phyloP scores from a whole-genome alignment of 2,888 invertebrate genomes.

The Onchidella celtica region DNA sequence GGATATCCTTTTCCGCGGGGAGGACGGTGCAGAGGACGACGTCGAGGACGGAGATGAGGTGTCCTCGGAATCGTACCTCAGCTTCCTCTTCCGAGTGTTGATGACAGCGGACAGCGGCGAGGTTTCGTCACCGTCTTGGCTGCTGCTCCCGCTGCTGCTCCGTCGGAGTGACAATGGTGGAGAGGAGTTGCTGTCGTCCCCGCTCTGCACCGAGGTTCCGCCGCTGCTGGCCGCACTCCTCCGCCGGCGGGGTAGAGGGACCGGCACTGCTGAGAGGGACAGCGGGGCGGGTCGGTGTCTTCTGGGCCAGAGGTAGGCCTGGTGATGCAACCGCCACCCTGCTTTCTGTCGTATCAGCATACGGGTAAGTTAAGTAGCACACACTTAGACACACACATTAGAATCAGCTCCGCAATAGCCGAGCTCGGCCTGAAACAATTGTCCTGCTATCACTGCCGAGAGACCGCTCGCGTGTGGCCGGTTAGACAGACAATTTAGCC shows the following conservation, averaged over 20 bases:
- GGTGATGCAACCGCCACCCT: constrained; percentile 45
- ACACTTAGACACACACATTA: background rate
- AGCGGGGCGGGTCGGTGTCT: constrained; percentile 2
- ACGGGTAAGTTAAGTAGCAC: background rate
- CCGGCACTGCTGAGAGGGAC: background rate
- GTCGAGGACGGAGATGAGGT: constrained; percentile 3
- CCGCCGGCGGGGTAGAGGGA: constrained; percentile 22
- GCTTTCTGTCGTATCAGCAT: constrained; percentile 47
- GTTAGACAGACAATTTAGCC: no score
- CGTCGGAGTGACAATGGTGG: background rate
- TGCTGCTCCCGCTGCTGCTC: constrained; percentile 20
- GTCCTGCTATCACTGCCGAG: no score
- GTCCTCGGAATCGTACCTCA: background rate
- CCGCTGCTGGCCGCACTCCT: constrained; percentile 14
- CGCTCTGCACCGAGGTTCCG: constrained; percentile 2
- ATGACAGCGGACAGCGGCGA: background rate
- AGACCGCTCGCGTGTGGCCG: no score
- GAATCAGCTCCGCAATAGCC: no score
- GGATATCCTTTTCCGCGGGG: constrained; percentile 6
- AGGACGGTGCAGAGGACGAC: background rate
- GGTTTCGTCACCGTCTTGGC: background rate
- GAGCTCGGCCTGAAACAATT: no score
- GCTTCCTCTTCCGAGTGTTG: background rate
- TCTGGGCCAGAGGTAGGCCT: constrained; percentile 47
- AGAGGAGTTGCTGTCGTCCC: background rate